Evolutionary conservation across 2,888 invertebrate genomes (phyloP).

Genomic region (Phalera bucephala): DNA sequence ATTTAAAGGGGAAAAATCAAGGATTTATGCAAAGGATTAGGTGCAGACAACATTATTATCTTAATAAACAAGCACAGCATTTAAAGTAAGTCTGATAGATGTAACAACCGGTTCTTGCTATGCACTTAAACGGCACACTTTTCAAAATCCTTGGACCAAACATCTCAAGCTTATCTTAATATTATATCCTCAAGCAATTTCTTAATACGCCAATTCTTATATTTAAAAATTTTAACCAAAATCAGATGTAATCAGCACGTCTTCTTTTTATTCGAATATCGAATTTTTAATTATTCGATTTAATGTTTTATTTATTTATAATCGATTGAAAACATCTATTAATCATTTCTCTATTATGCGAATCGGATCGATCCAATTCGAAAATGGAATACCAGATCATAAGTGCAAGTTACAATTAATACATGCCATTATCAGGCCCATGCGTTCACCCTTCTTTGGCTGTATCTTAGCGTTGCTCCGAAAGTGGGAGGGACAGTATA

Average conservation of each 20-base stretch:
- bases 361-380: constrained; percentile 26
- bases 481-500: constrained; percentile 78
- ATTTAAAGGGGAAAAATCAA: too few relatives aligned
- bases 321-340: constrained; percentile 8
- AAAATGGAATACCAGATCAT: constrained; percentile 30
- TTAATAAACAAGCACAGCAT: background rate
- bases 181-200: background rate
- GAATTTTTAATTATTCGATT: background rate
- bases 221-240: background rate
- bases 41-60: too few relatives aligned
- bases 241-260: background rate
- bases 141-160: constrained; percentile 14
- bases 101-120: constrained; percentile 5
- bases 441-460: constrained; percentile 45
- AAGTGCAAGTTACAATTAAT: constrained; percentile 59
- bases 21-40: too few relatives aligned
- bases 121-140: constrained; percentile 10
- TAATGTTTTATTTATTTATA: background rate
- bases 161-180: constrained; percentile 4
- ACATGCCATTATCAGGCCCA: constrained; percentile 61
- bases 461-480: constrained; percentile 32
- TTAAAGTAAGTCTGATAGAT: background rate
- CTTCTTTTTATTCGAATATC: background rate
- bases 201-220: background rate
- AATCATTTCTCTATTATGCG: background rate